Evolutionary conservation across 2,113 vertebrate genomes (phyloP).

Genomic region (Stigmatopora nigra): DNA sequence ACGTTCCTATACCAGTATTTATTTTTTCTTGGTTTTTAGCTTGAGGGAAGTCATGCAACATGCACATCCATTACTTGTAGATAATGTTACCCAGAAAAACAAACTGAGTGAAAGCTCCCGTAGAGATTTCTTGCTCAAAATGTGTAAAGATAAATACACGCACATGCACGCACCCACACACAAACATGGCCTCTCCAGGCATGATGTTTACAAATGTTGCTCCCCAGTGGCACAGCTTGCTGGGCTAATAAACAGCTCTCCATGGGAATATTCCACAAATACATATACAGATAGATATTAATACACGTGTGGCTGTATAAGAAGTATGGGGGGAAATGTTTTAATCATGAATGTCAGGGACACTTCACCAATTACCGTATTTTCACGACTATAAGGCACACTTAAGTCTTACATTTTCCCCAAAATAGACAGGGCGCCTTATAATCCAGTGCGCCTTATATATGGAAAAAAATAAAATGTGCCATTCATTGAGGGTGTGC

Average conservation of each 20-base stretch:
- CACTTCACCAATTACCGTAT: too few species aligned
- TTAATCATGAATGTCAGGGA: background rate
- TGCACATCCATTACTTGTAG: conserved; percentile 28
- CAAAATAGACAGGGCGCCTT: too few species aligned
- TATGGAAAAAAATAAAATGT: too few species aligned
- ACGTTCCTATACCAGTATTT: conserved; percentile 14
- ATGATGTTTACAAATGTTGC: conserved; percentile 63
- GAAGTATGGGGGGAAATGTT: background rate
- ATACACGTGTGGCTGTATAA: conserved; percentile 5
- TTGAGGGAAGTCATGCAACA: conserved; percentile 25
- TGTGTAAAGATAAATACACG: conserved; percentile 23
- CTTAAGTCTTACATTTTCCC: too few species aligned
- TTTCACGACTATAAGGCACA: too few species aligned
- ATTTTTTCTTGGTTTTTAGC: conserved; percentile 40
- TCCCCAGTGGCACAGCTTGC: conserved; percentile 58
- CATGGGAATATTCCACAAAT: conserved; percentile 39
- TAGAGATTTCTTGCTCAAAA: conserved; percentile 45
- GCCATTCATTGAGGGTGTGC: too few species aligned
- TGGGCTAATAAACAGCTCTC: conserved; percentile 51
- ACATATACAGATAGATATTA: conserved; percentile 6
- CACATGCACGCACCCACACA: conserved; percentile 14
- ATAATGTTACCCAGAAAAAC: conserved; percentile 42
- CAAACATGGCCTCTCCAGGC: conserved; percentile 47
- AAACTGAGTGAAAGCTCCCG: conserved; percentile 49
- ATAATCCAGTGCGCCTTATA: too few species aligned